These are phyloP conservation scores for Sigmodon hispidus DNA, from an alignment of 2,113 vertebrate species.

Conservation along the genomic window DNA sequence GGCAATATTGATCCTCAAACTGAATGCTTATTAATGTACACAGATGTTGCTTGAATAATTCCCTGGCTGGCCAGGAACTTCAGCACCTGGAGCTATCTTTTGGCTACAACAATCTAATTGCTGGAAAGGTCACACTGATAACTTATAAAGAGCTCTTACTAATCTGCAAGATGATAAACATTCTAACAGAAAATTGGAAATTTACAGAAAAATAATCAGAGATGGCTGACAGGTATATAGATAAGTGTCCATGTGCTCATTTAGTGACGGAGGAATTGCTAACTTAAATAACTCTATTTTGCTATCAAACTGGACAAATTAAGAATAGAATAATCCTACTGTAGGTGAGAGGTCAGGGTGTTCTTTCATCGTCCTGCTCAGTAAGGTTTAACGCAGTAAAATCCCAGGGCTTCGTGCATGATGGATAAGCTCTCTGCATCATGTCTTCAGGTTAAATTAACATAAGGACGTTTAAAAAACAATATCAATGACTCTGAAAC, in stretches of 20 bases:
- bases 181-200: conserved; percentile 11
- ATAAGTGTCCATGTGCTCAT: neutral
- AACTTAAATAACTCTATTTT: neutral
- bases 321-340: neutral
- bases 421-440: neutral
- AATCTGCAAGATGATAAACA: conserved; percentile 34
- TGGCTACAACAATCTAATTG: conserved; percentile 12
- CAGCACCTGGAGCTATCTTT: neutral
- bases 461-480: conserved; percentile 8
- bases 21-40: neutral
- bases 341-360: neutral
- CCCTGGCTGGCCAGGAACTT: neutral
- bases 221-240: neutral
- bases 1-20: neutral
- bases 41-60: conserved; percentile 24
- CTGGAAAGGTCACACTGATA: neutral
- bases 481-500: neutral
- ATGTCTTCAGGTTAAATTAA: neutral
- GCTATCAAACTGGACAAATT: conserved; percentile 1
- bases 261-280: neutral
- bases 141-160: neutral
- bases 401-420: neutral
- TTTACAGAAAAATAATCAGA: neutral
- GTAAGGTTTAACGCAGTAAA: conserved; percentile 20
- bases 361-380: neutral